phyloP scores from a whole-genome alignment of 2,888 invertebrate species.

The Parascotia fuliginaria region DNA sequence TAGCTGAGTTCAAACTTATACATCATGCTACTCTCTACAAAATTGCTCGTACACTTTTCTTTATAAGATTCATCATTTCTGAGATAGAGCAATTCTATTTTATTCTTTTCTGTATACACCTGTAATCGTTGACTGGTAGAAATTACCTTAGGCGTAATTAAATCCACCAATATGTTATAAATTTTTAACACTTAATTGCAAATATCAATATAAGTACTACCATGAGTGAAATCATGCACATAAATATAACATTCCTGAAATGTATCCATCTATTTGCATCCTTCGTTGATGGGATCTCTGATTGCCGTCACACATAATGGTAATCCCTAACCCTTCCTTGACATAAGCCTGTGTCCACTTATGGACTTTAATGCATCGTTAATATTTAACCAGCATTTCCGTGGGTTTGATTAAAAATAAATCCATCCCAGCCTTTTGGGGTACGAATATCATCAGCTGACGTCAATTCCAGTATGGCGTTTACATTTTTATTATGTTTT shows the following conservation, averaged over 20 bases:
- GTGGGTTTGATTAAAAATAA: neutral
- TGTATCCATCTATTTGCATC: neutral
- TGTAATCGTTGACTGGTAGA: no score
- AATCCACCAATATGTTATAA: no score
- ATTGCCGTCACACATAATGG: constrained; percentile 4
- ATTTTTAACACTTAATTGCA: no score
- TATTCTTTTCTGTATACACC: no score
- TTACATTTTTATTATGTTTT: no score
- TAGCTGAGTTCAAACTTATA: no score
- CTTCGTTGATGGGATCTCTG: constrained; percentile 7
- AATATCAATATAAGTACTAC: no score
- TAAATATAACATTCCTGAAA: neutral
- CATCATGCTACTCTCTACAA: no score
- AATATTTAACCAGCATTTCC: constrained; percentile 4
- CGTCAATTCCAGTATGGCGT: neutral
- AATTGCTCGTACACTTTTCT: no score
- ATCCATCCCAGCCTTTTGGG: neutral
- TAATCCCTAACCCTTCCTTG: constrained; percentile 8
- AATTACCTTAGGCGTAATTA: no score
- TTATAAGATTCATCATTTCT: no score
- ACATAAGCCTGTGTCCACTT: neutral
- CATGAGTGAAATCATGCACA: neutral
- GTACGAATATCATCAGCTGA: neutral
- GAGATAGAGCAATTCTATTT: no score
- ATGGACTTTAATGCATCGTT: constrained; percentile 5